phyloP scores from a whole-genome alignment of 2,797 vertebrate genomes.

The Astyanax mexicanus region DNA sequence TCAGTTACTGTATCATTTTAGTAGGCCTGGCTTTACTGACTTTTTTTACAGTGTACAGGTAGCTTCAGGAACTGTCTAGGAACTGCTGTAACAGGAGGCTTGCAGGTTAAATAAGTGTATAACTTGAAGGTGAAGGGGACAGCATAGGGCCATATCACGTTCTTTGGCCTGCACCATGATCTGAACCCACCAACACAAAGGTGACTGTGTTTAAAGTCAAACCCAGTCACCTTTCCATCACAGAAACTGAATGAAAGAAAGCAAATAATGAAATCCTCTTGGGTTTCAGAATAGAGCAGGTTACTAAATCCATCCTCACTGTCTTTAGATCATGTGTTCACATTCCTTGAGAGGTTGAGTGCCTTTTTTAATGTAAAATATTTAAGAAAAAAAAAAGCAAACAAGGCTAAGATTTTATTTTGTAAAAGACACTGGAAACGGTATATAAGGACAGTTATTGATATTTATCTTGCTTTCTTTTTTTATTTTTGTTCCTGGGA shows the following conservation, averaged over 20 bases:
- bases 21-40: too few relatives aligned
- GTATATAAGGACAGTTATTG: neutral
- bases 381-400: neutral
- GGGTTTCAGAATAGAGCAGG: neutral
- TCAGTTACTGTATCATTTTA: too few relatives aligned
- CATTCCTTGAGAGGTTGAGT: conserved; percentile 52
- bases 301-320: conserved; percentile 11
- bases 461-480: conserved; percentile 11
- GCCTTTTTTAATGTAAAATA: conserved; percentile 49
- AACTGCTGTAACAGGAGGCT: neutral
- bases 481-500: neutral
- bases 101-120: neutral
- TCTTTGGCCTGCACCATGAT: neutral
- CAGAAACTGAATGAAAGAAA: too few relatives aligned
- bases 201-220: neutral
- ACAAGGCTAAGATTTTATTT: conserved; percentile 1
- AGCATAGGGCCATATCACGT: neutral
- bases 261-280: too few relatives aligned
- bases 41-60: too few relatives aligned
- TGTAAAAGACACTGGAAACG: conserved; percentile 18
- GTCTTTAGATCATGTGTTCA: conserved; percentile 41
- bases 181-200: neutral
- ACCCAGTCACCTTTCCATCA: too few relatives aligned
- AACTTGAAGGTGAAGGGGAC: neutral
- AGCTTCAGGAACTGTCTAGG: neutral